A percentile compares a stretch with the other conserved stretches of the same genome.
These are phyloP conservation scores for Leistus spinibarbis DNA, from an alignment of 2,888 invertebrate genomes.

Conservation along the genomic window DNA sequence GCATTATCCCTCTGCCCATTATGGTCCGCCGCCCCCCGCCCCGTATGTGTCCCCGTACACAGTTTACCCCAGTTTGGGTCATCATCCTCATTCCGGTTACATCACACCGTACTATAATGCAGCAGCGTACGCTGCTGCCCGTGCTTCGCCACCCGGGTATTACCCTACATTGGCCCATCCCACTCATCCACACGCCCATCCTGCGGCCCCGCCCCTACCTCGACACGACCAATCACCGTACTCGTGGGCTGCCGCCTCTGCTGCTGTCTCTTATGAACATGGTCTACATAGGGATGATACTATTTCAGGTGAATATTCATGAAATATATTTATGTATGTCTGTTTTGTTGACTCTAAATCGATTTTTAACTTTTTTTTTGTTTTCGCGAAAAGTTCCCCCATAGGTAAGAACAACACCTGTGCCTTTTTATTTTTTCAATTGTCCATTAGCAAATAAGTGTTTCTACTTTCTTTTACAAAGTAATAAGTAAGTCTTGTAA, in stretches of 20 bases:
- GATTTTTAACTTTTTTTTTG: too few species aligned
- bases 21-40: slow-evolving; percentile 47
- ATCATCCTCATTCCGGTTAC: slow-evolving; percentile 50
- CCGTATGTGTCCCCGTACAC: slow-evolving; percentile 38
- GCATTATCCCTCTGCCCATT: slow-evolving; percentile 40
- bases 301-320: slow-evolving; percentile 59
- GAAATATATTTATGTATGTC: too few species aligned
- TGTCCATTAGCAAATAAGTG: too few species aligned
- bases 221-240: slow-evolving; percentile 59
- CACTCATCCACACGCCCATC: slow-evolving; percentile 52
- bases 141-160: slow-evolving; percentile 40
- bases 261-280: slow-evolving; percentile 50
- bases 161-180: slow-evolving; percentile 51
- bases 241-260: slow-evolving; percentile 60
- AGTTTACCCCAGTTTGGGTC: slow-evolving; percentile 53
- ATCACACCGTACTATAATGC: slow-evolving; percentile 54
- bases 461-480: too few species aligned
- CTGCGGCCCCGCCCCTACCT: slow-evolving; percentile 60
- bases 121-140: slow-evolving; percentile 43
- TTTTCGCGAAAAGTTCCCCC: too few species aligned
- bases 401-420: too few species aligned
- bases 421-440: too few species aligned
- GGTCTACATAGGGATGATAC: slow-evolving; percentile 65
- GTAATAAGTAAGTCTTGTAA: too few species aligned
- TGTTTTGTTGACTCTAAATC: too few species aligned